Conservation (phyloP, 1,140 invertebrate species). For the Drosophila kepulauana region DNA sequence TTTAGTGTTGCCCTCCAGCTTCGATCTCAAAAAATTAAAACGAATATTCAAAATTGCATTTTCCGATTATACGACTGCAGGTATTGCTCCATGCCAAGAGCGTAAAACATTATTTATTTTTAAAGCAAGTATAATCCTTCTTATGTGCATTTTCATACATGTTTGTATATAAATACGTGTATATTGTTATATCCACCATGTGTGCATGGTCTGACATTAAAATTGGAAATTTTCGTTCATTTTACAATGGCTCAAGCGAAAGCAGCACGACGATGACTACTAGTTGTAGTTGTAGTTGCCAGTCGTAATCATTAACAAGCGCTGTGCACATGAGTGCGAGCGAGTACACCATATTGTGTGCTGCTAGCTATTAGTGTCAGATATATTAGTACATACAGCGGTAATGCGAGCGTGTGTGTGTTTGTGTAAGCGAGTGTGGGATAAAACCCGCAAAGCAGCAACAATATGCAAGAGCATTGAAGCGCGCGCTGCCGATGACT, state of each 20-base stretch:
- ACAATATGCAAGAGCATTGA: conserved; percentile 45
- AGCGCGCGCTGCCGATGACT: conserved; percentile 55
- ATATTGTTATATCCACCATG: conserved; percentile 41
- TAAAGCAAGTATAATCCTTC: conserved; percentile 17
- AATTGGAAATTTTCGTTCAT: conserved; percentile 51
- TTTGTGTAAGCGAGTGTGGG: conserved; percentile 41
- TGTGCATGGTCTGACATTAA: conserved; percentile 52
- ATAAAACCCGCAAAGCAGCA: conserved; percentile 48
- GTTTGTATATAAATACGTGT: conserved; percentile 15
- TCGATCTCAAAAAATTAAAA: conserved; percentile 33
- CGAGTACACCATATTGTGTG: conserved; percentile 20
- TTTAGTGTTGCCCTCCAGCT: conserved; percentile 42
- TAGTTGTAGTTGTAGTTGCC: conserved; percentile 7
- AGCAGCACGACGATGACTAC: conserved; percentile 41
- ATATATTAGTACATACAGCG: conserved; percentile 43
- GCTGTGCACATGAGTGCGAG: conserved; percentile 20
- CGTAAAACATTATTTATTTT: conserved; percentile 37
- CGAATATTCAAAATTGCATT: conserved; percentile 44
- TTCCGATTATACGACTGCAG: background rate
- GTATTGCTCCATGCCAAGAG: background rate
- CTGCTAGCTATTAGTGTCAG: conserved; percentile 53
- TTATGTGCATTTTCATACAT: conserved; percentile 15
- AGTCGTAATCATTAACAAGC: conserved; percentile 24
- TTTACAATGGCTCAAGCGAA: conserved; percentile 48
- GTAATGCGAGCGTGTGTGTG: conserved; percentile 8